Percentiles rank a stretch among this genome's conserved stretches.
Evolutionary conservation across 2,888 invertebrate genomes (phyloP).

Genomic region (Tuberolachnus salignus): DNA sequence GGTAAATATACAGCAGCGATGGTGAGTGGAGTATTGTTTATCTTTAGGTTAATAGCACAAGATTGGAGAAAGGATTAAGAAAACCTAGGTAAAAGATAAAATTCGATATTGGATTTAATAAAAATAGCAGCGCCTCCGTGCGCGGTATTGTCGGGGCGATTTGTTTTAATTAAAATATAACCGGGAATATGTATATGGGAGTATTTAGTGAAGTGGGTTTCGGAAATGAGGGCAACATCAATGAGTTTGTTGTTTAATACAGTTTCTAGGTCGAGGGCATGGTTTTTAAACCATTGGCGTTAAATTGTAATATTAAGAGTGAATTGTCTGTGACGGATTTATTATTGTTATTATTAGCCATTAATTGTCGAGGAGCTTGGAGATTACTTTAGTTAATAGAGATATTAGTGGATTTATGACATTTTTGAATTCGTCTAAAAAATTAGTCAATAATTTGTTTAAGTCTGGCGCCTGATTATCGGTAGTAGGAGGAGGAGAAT

Average conservation of each 20-base stretch:
- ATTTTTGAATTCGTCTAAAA: conserved; percentile 12
- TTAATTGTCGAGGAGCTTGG: conserved; percentile 24
- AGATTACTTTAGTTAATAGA: conserved; percentile 31
- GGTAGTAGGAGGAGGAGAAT: neutral
- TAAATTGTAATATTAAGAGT: conserved; percentile 29
- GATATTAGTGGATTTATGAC: conserved; percentile 13
- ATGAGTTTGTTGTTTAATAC: neutral
- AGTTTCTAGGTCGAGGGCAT: neutral
- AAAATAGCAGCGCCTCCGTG: too few species aligned
- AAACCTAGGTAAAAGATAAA: too few species aligned
- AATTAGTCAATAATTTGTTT: conserved; percentile 9
- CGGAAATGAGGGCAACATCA: conserved; percentile 5
- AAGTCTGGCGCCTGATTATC: conserved; percentile 12
- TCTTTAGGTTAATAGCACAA: too few species aligned
- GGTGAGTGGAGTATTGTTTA: too few species aligned
- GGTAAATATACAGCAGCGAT: too few species aligned
- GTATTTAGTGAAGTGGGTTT: too few species aligned
- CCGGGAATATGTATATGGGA: too few species aligned
- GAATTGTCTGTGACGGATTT: conserved; percentile 29
- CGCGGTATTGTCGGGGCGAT: too few species aligned
- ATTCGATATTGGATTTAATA: too few species aligned
- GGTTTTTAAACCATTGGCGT: too few species aligned
- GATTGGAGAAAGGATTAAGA: too few species aligned
- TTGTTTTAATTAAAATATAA: too few species aligned
- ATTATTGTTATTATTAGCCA: conserved; percentile 12